A percentile compares a stretch with the other conserved stretches of the same genome.
These are phyloP conservation scores for Bugula neritina DNA, from an alignment of 2,888 invertebrate genomes.

Conservation along the genomic window DNA sequence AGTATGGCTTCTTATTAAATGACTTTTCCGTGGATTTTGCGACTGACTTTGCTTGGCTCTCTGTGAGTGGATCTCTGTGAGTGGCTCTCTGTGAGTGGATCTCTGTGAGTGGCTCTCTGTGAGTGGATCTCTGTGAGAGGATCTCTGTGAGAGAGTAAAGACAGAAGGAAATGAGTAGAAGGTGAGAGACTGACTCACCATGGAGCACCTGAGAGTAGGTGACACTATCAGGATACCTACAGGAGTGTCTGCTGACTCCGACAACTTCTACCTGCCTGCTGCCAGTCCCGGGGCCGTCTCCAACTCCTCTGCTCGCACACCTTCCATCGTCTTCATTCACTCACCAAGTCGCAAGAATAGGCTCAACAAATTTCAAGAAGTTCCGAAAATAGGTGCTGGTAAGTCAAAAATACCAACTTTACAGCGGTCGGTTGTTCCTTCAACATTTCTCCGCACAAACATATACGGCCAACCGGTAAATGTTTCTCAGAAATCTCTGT, in stretches of 20 bases:
- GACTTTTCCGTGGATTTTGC: no score
- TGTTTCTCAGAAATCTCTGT: neutral
- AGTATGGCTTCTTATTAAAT: no score
- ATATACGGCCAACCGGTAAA: conserved; percentile 11
- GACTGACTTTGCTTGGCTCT: no score
- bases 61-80: no score
- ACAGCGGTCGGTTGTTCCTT: neutral
- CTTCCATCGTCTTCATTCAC: conserved; percentile 9
- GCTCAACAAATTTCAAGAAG: conserved; percentile 10
- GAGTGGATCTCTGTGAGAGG: no score
- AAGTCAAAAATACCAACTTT: neutral
- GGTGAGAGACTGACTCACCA: no score
- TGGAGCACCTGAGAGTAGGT: neutral
- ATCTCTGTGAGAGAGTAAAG: no score
- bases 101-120: no score
- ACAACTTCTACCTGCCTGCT: conserved; percentile 5
- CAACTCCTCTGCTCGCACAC: neutral
- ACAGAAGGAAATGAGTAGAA: no score
- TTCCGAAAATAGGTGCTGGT: neutral
- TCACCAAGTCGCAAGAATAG: neutral
- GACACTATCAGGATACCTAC: conserved; percentile 19
- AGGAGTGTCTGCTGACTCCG: neutral
- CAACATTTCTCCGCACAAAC: neutral
- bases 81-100: no score
- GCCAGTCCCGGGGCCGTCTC: neutral